Conservation (phyloP, 2,888 invertebrate genomes). For the Hyposoter didymator region DNA sequence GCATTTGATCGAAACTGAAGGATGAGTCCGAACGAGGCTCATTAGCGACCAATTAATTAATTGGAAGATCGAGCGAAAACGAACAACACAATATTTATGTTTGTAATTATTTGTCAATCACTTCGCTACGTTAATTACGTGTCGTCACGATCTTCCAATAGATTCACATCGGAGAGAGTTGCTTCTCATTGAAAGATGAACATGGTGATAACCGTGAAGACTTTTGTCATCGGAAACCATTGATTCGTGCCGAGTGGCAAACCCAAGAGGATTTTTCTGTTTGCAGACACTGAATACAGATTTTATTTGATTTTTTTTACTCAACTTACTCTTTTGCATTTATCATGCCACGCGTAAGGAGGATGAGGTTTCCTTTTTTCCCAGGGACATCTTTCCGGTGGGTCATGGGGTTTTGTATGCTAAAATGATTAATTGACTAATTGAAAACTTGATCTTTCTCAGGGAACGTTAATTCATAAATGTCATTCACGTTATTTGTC, state of each 20-base stretch:
- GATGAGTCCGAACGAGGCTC: too few species aligned
- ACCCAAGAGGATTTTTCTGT: slow-evolving; percentile 75
- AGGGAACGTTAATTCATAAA: slow-evolving; percentile 9
- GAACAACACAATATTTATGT: background rate
- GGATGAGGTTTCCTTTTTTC: slow-evolving; percentile 36
- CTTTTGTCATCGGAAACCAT: slow-evolving; percentile 45
- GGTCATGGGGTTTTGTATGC: slow-evolving; percentile 3
- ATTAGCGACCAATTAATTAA: background rate
- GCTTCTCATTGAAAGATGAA: background rate
- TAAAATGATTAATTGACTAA: slow-evolving; percentile 46
- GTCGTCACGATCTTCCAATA: background rate
- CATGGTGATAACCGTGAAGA: background rate
- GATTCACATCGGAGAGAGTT: background rate
- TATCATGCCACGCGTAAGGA: slow-evolving; percentile 7
- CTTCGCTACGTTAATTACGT: background rate
- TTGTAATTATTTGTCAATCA: background rate
- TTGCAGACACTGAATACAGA: slow-evolving; percentile 75
- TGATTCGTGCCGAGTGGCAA: slow-evolving; percentile 75
- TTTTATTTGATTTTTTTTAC: slow-evolving; percentile 61
- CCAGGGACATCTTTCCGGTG: slow-evolving; percentile 28
- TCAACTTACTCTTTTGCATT: slow-evolving; percentile 24
- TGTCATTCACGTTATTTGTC: background rate
- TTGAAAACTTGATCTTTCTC: slow-evolving; percentile 1
- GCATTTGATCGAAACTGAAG: too few species aligned
- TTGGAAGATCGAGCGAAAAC: background rate